These are phyloP conservation scores for Nicator chloris DNA, from an alignment of 2,113 vertebrate species.

Conservation along the genomic window DNA sequence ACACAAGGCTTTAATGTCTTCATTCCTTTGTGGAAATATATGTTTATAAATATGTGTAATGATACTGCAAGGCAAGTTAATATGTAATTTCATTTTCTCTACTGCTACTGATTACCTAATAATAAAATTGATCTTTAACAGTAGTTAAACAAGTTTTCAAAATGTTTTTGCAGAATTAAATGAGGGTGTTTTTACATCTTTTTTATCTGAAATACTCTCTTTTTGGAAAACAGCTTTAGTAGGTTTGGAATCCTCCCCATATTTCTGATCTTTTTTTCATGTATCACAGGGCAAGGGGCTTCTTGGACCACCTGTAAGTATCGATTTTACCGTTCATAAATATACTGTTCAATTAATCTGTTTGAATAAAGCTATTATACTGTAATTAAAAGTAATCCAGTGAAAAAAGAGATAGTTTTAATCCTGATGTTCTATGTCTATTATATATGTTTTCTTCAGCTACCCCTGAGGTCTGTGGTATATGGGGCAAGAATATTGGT, in stretches of 20 bases:
- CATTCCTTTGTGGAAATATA: not conserved
- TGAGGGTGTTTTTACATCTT: not conserved
- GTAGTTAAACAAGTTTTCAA: not conserved
- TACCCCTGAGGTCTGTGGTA: not conserved
- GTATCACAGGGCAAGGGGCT: constrained; percentile 84
- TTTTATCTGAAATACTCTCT: not conserved
- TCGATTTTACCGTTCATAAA: not conserved
- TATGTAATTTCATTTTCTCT: not conserved
- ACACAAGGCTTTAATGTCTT: not conserved
- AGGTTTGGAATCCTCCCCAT: not conserved
- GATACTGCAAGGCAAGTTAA: not conserved
- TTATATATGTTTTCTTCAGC: not conserved
- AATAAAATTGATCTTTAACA: not conserved
- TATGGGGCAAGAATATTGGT: not conserved
- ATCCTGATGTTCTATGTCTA: not conserved
- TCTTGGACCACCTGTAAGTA: constrained; percentile 87
- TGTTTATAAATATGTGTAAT: not conserved
- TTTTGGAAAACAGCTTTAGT: not conserved
- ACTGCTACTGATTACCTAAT: not conserved
- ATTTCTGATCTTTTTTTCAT: not conserved
- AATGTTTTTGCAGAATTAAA: not conserved
- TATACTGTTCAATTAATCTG: not conserved
- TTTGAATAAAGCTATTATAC: not conserved
- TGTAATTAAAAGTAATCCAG: not conserved
- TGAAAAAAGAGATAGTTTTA: not conserved